These are phyloP conservation scores for Echeneis naucrates DNA, from an alignment of 2,797 vertebrate species.

Conservation along the genomic window DNA sequence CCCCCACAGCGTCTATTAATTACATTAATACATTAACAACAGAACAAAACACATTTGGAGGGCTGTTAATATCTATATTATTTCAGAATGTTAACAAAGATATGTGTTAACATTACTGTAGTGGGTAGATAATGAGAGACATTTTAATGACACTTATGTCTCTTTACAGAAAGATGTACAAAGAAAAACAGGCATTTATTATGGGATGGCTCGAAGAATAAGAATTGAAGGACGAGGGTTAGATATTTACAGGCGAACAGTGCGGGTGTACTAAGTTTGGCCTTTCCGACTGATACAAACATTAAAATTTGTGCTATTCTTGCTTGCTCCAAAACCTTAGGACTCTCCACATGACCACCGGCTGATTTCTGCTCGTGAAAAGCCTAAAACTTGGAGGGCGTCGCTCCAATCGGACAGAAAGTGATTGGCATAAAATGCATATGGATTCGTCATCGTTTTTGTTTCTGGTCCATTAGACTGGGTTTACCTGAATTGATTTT, in stretches of 20 bases:
- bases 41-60: too few species aligned
- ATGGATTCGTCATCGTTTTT: too few species aligned
- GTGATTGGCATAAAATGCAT: neutral
- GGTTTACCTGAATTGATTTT: neutral
- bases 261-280: neutral
- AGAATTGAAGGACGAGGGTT: neutral
- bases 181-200: neutral
- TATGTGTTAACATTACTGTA: neutral
- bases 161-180: too few species aligned
- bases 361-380: neutral
- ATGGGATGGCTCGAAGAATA: neutral
- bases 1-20: neutral
- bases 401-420: neutral
- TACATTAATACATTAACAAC: neutral
- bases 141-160: too few species aligned
- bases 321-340: too few species aligned
- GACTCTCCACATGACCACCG: neutral
- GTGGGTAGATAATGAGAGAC: neutral
- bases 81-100: neutral
- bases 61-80: too few species aligned
- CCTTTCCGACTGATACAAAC: neutral
- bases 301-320: neutral
- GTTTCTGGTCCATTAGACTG: too few species aligned
- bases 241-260: neutral
- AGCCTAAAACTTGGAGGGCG: neutral